Percentiles rank a stretch among this genome's conserved stretches.
Conservation (phyloP, 2,113 vertebrate genomes). For the Pao palembangensis region DNA sequence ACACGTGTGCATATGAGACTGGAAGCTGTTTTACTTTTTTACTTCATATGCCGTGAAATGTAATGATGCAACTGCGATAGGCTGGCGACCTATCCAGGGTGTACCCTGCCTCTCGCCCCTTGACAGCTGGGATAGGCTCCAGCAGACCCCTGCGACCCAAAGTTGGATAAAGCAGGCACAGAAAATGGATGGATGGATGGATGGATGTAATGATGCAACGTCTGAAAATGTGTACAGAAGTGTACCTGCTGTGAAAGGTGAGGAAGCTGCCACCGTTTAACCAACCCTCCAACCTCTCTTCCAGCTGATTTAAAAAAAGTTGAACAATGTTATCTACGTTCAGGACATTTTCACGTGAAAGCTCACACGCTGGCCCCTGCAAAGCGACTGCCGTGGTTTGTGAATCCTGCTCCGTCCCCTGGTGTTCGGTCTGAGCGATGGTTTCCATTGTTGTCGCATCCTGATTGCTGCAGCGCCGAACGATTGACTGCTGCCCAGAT, state of each 20-base stretch:
- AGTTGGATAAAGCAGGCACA: no score
- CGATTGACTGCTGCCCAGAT: constrained; percentile 70
- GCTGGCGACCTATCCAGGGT: no score
- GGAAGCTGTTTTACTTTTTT: constrained; percentile 14
- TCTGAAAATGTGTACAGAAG: constrained; percentile 31
- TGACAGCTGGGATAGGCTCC: no score
- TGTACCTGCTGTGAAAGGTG: constrained; percentile 17
- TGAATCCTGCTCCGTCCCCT: constrained; percentile 35
- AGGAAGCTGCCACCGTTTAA: constrained; percentile 10
- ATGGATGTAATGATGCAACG: constrained; percentile 24
- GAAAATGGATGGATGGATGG: no score
- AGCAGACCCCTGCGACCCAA: no score
- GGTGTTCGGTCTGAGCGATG: constrained; percentile 25
- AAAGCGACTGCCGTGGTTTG: constrained; percentile 47
- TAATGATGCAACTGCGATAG: constrained; percentile 24
- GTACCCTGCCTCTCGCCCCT: no score
- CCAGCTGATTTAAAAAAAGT: constrained; percentile 7
- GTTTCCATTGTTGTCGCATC: constrained; percentile 45
- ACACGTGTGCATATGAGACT: constrained; percentile 17
- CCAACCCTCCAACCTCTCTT: background rate
- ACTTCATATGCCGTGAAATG: constrained; percentile 18
- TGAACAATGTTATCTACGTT: constrained; percentile 10
- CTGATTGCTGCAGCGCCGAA: constrained; percentile 30
- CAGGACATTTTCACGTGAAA: background rate
- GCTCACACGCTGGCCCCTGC: constrained; percentile 60